Conservation (phyloP, 2,113 vertebrate species). For the Cyphotilapia sp. region DNA sequence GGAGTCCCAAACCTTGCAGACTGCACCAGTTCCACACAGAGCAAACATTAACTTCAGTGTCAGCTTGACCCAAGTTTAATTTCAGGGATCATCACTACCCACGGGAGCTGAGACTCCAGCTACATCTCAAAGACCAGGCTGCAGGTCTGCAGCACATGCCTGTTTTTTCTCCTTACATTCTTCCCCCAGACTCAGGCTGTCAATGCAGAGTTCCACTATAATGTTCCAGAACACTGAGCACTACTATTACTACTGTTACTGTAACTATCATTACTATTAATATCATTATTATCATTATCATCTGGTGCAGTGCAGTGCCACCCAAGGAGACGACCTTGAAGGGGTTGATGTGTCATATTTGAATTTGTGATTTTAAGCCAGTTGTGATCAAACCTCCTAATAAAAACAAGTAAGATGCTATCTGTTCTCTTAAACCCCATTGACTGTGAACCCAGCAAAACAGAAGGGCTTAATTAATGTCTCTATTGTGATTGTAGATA, state of each 20-base stretch:
- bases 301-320: not conserved
- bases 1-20: not conserved
- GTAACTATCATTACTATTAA: not conserved
- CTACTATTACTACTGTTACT: not conserved
- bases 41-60: not conserved
- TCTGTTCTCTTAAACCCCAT: not conserved
- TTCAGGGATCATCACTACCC: not conserved
- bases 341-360: not conserved
- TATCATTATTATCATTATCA: not conserved
- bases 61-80: not conserved
- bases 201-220: not conserved
- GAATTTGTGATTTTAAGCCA: not conserved
- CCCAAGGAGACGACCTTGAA: not conserved
- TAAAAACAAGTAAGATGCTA: fast-evolving
- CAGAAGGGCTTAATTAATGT: not conserved
- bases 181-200: not conserved
- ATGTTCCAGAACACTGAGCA: not conserved
- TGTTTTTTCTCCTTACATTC: not conserved
- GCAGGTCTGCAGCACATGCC: not conserved
- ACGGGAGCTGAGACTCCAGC: not conserved
- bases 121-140: not conserved
- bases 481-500: not conserved
- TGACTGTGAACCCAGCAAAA: not conserved
- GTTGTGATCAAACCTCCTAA: not conserved
- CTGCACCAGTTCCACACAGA: not conserved